Base-by-base conservation (phyloP, 2,113 vertebrate species). In the Syngnathus scovelli region DNA sequence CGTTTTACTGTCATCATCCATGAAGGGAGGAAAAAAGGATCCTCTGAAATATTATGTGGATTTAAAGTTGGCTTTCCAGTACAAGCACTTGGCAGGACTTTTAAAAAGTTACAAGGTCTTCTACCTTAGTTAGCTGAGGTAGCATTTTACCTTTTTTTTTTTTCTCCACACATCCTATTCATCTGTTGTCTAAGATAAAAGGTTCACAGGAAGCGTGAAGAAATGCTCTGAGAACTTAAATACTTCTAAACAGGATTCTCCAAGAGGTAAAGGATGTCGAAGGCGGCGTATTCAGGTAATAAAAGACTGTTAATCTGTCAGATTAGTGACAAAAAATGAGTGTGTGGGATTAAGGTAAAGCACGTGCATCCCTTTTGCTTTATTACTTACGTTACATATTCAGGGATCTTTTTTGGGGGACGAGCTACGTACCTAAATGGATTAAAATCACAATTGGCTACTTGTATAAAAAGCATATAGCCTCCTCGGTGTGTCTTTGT, bases 311-410 rank as follows among this genome's bases (percentile, higher is more conserved):
- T 85, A 86, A 83, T 85, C 82, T 89, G 88, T 84, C 85, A 87
- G 83, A 89, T 85, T 87, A 88, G 82, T 76, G 76, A 76, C 73
- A 83, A 75, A 58, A 88, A 86, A 80, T 71, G 78, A 75, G 71
- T 78, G 81, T 85, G 85, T 78, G 78, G 85, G 86, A 87, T 87
- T 87, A 87, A 86, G 80, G 86, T 80, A 85, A 74, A 76, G 83
- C 78, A 72, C 19, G 78, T 60, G 67, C 74, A 68, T 86, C 44
- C 74, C 61, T 83, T 80, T 77, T 70, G 74, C 83, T 82, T 83
- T 85, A 86, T 87, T 88, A 81, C 84, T 85, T 83, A 83, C 86
- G 64, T 80, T 68, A 79, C 78, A 87, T 58, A 58, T 83, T 83
- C 72, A 84, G 61, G 65, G 69, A 74, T 69, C 66, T 66, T 78